Base-by-base conservation (phyloP, 2,888 invertebrate genomes). In the Pediacus dermestoides region DNA sequence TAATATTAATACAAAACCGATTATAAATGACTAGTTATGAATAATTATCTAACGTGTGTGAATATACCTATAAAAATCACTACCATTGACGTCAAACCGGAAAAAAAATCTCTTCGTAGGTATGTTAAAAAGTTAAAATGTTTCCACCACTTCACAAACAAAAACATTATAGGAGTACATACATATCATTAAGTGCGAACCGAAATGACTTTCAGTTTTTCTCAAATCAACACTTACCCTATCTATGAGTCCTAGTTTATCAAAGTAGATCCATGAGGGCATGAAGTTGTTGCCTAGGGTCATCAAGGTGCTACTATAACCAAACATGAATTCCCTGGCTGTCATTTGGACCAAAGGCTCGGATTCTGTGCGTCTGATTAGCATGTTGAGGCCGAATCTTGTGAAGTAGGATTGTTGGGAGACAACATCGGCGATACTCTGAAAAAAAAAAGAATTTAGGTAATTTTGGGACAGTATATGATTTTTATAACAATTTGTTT, bases 251-350 rank as follows among this genome's bases (percentile, higher is more conserved):
- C 92, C 92, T 7, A 93, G 78, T 57, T 87, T 88, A 54, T 91
- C 87, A 61, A 90, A 91, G 39, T 79, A 81, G 37, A 91, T 88
- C 85, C 90, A 91, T 7, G 81, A 78, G 0, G 89, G 87, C 70
- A 91, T 70, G 53, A 91, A 77, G 10, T 81, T 82, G 65, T 91
- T 88, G 0, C 91, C 91, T 35, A 92, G 65, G 1, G 85, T 84
- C 68, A 92, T 83, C 39, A 92, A 71, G 2, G 85, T 73, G n/a
- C 88, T 86, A 50, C 82, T 71, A 69, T 87, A 89, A 0, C 90
- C 90, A 71, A 91, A 91, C 87, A 92, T 88, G 66, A 91, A 88
- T 64, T 91, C 89, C 44, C 70, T 78, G 0, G 91, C 90, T 0
- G 88, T 88, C 83, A 89, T 88, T 58, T 76, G 70, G 2, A 84